These are phyloP conservation scores for Kryphioiulus occultus DNA, from an alignment of 2,888 invertebrate species.

Conservation along the genomic window DNA sequence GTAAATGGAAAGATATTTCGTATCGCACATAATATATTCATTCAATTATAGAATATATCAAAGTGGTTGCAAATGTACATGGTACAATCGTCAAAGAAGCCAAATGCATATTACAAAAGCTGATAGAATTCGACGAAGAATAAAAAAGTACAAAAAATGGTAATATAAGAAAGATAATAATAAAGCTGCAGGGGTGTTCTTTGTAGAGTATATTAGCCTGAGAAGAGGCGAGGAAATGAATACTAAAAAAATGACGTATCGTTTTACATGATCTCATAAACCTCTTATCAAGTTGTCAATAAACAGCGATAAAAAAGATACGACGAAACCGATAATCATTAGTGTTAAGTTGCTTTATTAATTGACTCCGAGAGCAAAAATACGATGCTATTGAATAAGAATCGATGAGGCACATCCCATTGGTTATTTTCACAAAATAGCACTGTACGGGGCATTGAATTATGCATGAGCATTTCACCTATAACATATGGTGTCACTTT, in stretches of 20 bases:
- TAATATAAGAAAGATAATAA: conserved; percentile 18
- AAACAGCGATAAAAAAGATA: neutral
- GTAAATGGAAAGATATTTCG: neutral
- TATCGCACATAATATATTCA: conserved; percentile 18
- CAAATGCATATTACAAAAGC: neutral
- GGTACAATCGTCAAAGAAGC: neutral
- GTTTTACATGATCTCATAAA: conserved; percentile 25
- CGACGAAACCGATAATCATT: neutral
- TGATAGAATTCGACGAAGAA: neutral
- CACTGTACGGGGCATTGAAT: neutral
- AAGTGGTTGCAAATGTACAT: conserved; percentile 15
- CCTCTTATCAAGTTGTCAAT: conserved; percentile 30
- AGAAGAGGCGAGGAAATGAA: neutral
- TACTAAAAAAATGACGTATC: conserved; percentile 8
- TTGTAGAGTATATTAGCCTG: neutral
- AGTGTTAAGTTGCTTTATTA: conserved; percentile 30
- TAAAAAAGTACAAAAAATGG: neutral
- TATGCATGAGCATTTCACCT: neutral
- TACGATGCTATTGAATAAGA: neutral
- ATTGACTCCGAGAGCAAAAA: neutral
- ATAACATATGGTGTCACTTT: neutral
- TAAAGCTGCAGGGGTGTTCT: neutral
- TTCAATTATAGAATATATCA: neutral
- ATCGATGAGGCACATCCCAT: neutral
- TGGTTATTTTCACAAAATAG: neutral